A percentile compares a stretch with the other conserved stretches of the same genome.
Evolutionary conservation across 2,797 vertebrate species (phyloP).

Genomic region (Silurus aristotelis): DNA sequence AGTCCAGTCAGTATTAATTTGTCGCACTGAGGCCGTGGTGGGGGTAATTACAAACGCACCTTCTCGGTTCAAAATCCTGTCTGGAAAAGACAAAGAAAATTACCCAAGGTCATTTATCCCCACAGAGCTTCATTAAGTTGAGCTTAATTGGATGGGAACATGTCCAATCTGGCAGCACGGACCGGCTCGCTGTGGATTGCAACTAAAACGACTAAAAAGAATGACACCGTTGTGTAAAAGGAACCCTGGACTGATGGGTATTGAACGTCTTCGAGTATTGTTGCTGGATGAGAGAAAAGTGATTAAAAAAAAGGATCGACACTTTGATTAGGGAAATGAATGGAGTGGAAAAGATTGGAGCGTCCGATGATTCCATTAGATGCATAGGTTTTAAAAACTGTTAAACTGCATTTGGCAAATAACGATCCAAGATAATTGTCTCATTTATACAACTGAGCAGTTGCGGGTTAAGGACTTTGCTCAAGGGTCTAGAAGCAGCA

Average conservation of each 20-base stretch:
- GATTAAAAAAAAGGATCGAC: background rate
- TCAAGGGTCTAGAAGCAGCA: too few relatives aligned
- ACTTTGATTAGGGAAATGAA: background rate
- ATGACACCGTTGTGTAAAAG: conserved; percentile 7
- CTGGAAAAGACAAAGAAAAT: conserved; percentile 37
- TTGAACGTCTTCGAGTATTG: background rate
- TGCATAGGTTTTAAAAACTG: too few relatives aligned
- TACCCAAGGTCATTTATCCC: conserved; percentile 37
- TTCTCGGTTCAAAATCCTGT: conserved; percentile 28
- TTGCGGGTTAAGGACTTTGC: too few relatives aligned
- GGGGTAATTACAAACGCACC: conserved; percentile 34
- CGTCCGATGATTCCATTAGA: background rate
- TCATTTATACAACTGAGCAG: too few relatives aligned
- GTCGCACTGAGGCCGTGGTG: background rate
- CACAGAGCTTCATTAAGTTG: conserved; percentile 41
- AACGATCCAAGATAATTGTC: too few relatives aligned
- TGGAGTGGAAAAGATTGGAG: too few relatives aligned
- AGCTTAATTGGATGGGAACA: conserved; percentile 45
- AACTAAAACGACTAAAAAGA: conserved; percentile 19
- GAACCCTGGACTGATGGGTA: background rate
- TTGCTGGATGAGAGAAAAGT: background rate
- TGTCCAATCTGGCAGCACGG: conserved; percentile 35
- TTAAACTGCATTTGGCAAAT: too few relatives aligned
- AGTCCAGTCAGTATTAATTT: conserved; percentile 27
- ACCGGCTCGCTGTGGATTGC: conserved; percentile 5